phyloP scores from a whole-genome alignment of 1,140 invertebrate species.

The Ridgeia piscesae region DNA sequence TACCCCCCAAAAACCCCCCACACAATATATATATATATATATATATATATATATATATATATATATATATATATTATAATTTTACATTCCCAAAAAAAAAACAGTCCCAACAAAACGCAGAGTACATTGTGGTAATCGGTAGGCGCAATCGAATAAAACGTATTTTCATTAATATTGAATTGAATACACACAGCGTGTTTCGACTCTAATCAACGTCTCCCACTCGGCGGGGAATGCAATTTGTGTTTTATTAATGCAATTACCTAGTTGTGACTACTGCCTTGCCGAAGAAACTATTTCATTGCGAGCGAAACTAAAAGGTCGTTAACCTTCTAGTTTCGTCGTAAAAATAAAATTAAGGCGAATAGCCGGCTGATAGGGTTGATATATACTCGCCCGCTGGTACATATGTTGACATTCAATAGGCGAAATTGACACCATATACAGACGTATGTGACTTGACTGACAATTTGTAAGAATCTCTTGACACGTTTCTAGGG shows the following conservation, averaged over 20 bases:
- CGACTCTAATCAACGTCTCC: background rate
- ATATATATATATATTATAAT: too few relatives aligned
- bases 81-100: too few relatives aligned
- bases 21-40: background rate
- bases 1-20: too few relatives aligned
- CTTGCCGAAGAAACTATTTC: background rate
- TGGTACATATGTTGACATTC: too few relatives aligned
- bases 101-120: too few relatives aligned
- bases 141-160: background rate
- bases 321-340: background rate
- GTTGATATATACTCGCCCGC: too few relatives aligned
- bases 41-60: too few relatives aligned
- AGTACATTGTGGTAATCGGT: background rate
- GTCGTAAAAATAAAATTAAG: background rate
- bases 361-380: background rate
- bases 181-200: background rate
- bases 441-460: too few relatives aligned
- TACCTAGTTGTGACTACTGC: background rate
- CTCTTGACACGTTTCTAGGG: too few relatives aligned
- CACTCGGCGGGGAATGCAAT: background rate
- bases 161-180: background rate
- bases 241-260: conserved; percentile 6
- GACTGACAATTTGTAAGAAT: too few relatives aligned
- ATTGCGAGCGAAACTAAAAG: too few relatives aligned
- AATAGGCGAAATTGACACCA: too few relatives aligned